phyloP scores from a whole-genome alignment of 2,113 vertebrate genomes.

The Ictalurus punctatus region DNA sequence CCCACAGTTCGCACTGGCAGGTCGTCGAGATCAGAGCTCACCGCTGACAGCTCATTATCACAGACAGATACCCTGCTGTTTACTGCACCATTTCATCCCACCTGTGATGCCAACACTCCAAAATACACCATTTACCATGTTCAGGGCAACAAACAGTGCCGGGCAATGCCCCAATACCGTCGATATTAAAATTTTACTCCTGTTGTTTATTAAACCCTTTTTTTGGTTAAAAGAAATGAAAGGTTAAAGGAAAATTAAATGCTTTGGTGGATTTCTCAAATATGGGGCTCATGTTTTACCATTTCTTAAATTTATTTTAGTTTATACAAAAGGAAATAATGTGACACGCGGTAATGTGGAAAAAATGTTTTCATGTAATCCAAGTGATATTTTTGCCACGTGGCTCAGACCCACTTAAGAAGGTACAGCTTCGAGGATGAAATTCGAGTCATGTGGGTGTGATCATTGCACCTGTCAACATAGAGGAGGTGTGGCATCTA shows the following conservation, averaged over 20 bases:
- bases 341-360: too few relatives aligned
- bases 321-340: neutral
- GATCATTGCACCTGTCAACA: neutral
- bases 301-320: neutral
- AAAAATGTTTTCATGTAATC: neutral
- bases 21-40: constrained; percentile 49
- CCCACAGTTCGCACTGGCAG: constrained; percentile 31
- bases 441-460: neutral
- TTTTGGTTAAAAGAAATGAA: neutral
- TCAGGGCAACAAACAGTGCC: neutral
- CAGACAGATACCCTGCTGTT: constrained; percentile 47
- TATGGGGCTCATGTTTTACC: neutral
- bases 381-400: neutral
- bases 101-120: constrained; percentile 1
- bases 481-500: neutral
- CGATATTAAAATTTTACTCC: neutral
- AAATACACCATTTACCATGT: constrained; percentile 17
- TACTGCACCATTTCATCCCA: constrained; percentile 5
- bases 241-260: neutral
- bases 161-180: neutral
- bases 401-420: neutral
- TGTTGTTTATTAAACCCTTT: neutral
- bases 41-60: constrained; percentile 55
- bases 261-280: neutral
- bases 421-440: too few relatives aligned